Evolutionary conservation across 2,888 invertebrate genomes (phyloP).

Genomic region (Dicranocentrus wangi): DNA sequence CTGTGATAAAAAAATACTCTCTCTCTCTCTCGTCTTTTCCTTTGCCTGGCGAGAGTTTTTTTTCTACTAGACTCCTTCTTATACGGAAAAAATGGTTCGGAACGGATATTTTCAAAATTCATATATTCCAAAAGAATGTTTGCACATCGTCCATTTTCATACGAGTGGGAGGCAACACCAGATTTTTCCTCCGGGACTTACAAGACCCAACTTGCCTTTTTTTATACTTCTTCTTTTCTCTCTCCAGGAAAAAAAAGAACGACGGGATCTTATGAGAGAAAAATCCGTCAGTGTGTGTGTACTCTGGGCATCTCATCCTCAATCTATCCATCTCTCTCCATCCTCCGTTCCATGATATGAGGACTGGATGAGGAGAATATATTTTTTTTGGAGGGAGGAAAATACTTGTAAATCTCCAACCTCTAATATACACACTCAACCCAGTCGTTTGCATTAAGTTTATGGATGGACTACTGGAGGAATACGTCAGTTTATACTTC

Average conservation of each 20-base stretch:
- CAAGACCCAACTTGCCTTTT: slow-evolving; percentile 25
- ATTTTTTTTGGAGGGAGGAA: slow-evolving; percentile 2
- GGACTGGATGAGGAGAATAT: background rate
- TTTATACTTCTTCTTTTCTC: background rate
- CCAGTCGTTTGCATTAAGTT: slow-evolving; percentile 11
- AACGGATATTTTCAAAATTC: slow-evolving; percentile 51
- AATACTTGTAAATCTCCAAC: background rate
- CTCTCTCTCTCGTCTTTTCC: too few relatives aligned
- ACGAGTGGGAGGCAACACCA: slow-evolving; percentile 26
- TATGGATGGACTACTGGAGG: slow-evolving; percentile 28
- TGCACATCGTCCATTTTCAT: slow-evolving; percentile 61
- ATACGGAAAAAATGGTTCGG: too few relatives aligned
- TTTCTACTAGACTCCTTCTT: too few relatives aligned
- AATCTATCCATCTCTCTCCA: slow-evolving; percentile 9
- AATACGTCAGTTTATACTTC: background rate
- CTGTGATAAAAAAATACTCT: slow-evolving; percentile 40
- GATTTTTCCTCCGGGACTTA: slow-evolving; percentile 55
- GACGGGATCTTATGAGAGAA: background rate
- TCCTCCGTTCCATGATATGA: too few relatives aligned
- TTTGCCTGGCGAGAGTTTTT: too few relatives aligned
- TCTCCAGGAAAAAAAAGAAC: slow-evolving; percentile 15
- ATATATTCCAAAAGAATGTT: slow-evolving; percentile 59
- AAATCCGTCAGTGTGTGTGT: background rate
- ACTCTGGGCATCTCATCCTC: background rate
- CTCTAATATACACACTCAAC: too few relatives aligned